Evolutionary conservation across 2,888 invertebrate species (phyloP).

Genomic region (Smittia sp.): DNA sequence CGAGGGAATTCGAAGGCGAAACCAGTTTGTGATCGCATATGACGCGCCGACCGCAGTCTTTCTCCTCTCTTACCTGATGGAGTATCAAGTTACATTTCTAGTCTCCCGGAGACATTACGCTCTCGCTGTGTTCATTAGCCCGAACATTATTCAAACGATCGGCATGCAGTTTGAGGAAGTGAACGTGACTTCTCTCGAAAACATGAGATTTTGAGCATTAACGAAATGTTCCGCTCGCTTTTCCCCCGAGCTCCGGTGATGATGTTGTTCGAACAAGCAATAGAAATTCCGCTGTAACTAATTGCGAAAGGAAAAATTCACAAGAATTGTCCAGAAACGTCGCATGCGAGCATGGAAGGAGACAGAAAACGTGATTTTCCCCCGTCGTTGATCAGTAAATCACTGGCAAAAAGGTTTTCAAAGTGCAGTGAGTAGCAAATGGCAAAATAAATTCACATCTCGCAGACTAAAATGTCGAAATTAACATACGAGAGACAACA

Average conservation of each 20-base stretch:
- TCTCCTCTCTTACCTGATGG: not conserved
- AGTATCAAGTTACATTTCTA: constrained; percentile 13
- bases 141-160: constrained; percentile 22
- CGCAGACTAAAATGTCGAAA: constrained; percentile 31
- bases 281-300: constrained; percentile 10
- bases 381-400: not conserved
- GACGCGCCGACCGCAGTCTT: not conserved
- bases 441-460: not conserved
- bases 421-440: not conserved
- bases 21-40: constrained; percentile 29
- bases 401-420: not conserved
- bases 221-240: constrained; percentile 8
- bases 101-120: not conserved
- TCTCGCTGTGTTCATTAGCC: constrained; percentile 31
- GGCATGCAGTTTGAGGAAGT: constrained; percentile 21
- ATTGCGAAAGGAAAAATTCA: constrained; percentile 21
- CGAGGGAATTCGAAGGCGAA: not conserved
- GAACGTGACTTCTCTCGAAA: constrained; percentile 30
- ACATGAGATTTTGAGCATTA: constrained; percentile 29
- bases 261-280: constrained; percentile 23
- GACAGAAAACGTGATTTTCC: constrained; percentile 10
- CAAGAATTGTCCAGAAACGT: constrained; percentile 14
- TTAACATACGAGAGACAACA: constrained; percentile 8
- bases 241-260: not conserved
- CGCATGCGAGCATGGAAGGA: not conserved